Evolutionary conservation across 2,797 vertebrate species (phyloP), one percentile per base, ranked within the genome.

Genomic region (Acanthurus lineatus): DNA sequence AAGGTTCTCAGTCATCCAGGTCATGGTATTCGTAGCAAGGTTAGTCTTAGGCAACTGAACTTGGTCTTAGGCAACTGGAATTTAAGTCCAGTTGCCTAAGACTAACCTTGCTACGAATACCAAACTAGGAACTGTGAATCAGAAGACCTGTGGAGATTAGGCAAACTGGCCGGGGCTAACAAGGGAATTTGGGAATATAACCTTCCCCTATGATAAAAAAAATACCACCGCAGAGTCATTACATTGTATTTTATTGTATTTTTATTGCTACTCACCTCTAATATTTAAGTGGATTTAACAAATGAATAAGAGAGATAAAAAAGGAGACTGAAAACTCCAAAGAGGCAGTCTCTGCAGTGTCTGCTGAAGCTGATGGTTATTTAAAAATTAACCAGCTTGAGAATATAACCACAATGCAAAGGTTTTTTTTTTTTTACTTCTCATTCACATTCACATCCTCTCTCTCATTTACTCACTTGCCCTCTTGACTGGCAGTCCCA

Each of bases 301-400:
- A 58, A 49, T 62, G 32, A 71, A 59, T 49, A 65, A 16, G 52
- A 10, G 19, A 42, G 9, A 17, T 76, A 15, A 63, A 65, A 35
- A 66, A 45, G 25, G 10, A 61, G 0, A 64, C n/a, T 57, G 4
- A 69, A 38, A 76, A 25, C 6, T 40, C 11, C 17, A 62, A 22
- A 10, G 25, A 0, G 2, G 19, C 17, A 1, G 14, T 35, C 45
- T 45, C 22, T 32, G 54, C 57, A 16, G n/a, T 53, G 16, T 35
- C 40, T 38, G 22, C 9, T 49, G 44, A 62, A 44, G 7, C 75
- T 11, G 17, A 28, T 62, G 38, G 32, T 60, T 45, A 64, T 73
- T 69, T 63, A 32, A 32, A 32, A 32, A 48, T 45, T 66, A 32
- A 32, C 61, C 49, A 66, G 40, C 47, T 64, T 35, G 3, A 58